Percentiles rank a stretch among this genome's conserved stretches.
phyloP scores from a whole-genome alignment of 2,113 vertebrate species.

The Charina bottae region DNA sequence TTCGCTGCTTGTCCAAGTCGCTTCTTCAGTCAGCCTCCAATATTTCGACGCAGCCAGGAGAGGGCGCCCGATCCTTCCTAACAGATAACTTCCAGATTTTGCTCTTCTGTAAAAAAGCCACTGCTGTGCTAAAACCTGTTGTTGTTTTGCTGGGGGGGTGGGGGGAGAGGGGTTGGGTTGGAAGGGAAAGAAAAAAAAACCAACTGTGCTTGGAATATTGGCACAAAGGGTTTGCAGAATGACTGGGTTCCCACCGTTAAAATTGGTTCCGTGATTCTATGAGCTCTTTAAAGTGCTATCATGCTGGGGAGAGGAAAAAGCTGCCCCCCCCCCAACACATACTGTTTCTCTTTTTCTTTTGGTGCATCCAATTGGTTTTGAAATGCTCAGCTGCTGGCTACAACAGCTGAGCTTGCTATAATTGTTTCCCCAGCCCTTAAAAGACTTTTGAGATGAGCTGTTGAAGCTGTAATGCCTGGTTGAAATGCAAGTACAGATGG shows the following conservation, averaged over 20 bases:
- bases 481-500: background rate
- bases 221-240: background rate
- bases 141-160: background rate
- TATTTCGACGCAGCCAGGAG: background rate
- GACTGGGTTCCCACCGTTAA: background rate
- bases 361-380: background rate
- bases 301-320: too few species aligned
- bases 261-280: background rate
- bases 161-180: accelerated
- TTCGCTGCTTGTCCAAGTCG: too few species aligned
- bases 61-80: background rate
- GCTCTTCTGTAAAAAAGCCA: background rate
- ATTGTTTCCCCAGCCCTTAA: background rate
- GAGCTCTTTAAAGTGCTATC: background rate
- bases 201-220: background rate
- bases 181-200: background rate
- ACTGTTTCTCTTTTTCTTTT: background rate
- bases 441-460: background rate
- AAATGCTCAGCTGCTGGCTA: background rate
- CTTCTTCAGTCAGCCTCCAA: too few species aligned
- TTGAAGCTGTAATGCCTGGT: background rate
- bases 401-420: background rate
- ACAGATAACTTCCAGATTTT: too few species aligned
- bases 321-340: background rate
- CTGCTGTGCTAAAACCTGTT: background rate